Evolutionary conservation across 1,140 invertebrate species (phyloP), one percentile per base, ranked within the genome.

Genomic region (Drosophila kikkawai): DNA sequence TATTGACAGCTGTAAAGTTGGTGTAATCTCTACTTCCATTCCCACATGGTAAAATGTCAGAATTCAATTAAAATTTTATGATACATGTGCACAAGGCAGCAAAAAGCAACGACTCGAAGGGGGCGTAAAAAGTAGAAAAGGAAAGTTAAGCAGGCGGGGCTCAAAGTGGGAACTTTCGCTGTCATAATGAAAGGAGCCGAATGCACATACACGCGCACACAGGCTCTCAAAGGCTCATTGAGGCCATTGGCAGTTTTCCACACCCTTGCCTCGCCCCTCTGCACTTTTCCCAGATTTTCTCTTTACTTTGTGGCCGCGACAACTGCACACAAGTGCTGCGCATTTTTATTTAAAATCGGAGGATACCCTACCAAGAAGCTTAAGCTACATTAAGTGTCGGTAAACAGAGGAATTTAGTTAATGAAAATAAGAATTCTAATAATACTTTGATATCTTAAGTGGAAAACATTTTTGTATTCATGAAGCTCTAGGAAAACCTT

Each of bases 51-150:
- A 79, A 85, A 90, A 90, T 74, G 79, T 59, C 69, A 74, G 87
- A 85, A 90, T 90, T 90, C 85, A 90, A 90, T 90, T 90, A 90
- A 90, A 90, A 90, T 90, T 84, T 79, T 74, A 83, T 82, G 80
- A 79, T 82, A 29, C 26, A 29, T 29, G 79, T 76, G 71, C 76
- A 79, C 78, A 84, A 90, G 90, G 85, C 78, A 75, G 45, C 68
- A 76, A 63, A 53, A 76, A 42, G 55, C 65, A 60, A 41, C 44
- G 60, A 50, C 59, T 44, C 42, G 34, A 19, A 50, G 45, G 47
- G 48, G 11, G 45, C 50, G n/a, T 34, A 57, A 50, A 58, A 76
- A 83, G 48, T 64, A 74, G 60, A 80, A 68, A 56, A 65, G 53
- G 51, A 77, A 80, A 81, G 69, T 68, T 55, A 41, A 50, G 68